Conservation (phyloP, 2,797 vertebrate genomes). For the Ataeniobius toweri region DNA sequence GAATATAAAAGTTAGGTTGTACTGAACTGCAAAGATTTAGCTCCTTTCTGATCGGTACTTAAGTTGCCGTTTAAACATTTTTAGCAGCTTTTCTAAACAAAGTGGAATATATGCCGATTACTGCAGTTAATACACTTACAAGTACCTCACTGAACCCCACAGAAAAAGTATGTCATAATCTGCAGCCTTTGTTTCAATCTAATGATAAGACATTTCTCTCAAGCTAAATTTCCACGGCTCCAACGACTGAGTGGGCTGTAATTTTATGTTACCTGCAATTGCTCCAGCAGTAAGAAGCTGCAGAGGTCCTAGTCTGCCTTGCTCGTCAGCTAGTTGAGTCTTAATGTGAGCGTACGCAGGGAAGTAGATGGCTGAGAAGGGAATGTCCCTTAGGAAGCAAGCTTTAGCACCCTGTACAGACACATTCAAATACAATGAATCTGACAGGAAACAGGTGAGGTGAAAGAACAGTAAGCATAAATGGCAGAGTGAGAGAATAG, state of each 20-base stretch:
- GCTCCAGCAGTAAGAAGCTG: constrained; percentile 96
- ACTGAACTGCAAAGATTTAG: too few relatives aligned
- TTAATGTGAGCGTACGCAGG: constrained; percentile 96
- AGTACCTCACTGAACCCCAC: too few relatives aligned
- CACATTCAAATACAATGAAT: constrained; percentile 15
- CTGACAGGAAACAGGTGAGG: neutral
- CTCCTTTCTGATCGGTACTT: too few relatives aligned
- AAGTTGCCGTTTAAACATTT: too few relatives aligned
- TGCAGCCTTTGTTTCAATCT: neutral
- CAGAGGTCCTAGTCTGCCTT: constrained; percentile 87
- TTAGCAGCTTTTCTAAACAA: too few relatives aligned
- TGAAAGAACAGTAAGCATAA: neutral
- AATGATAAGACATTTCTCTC: neutral
- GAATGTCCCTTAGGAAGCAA: constrained; percentile 98
- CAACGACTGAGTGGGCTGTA: neutral
- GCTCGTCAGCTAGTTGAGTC: constrained; percentile 87
- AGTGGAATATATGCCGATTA: too few relatives aligned
- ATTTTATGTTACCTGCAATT: constrained; percentile 86
- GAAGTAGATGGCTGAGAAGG: constrained; percentile 99
- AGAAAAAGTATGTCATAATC: too few relatives aligned
- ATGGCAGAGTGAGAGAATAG: neutral
- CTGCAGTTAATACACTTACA: too few relatives aligned
- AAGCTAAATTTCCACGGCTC: neutral
- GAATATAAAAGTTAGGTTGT: too few relatives aligned
- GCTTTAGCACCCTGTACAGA: constrained; percentile 93